phyloP scores from a whole-genome alignment of 2,888 invertebrate species.

The Pristionchus exspectatus region DNA sequence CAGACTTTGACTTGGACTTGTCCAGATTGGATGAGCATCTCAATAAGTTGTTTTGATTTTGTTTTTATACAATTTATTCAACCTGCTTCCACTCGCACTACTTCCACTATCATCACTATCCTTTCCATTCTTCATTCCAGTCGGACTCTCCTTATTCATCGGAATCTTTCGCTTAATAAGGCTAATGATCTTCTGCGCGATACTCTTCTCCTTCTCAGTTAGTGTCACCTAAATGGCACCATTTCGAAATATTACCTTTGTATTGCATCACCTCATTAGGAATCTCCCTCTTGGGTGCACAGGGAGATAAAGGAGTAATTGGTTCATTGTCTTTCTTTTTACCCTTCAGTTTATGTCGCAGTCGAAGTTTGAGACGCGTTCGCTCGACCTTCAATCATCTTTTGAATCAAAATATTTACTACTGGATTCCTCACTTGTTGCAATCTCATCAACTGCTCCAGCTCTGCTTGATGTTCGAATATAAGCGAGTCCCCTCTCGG shows the following conservation, averaged over 20 bases:
- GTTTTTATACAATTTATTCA: neutral
- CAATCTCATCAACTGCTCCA: constrained; percentile 95
- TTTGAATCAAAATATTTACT: neutral
- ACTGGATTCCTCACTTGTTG: constrained; percentile 87
- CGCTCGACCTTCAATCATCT: constrained; percentile 84
- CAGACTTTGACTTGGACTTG: constrained; percentile 69
- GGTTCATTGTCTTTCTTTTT: constrained; percentile 69
- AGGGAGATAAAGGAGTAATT: constrained; percentile 39
- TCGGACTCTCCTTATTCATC: constrained; percentile 78
- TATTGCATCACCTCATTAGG: constrained; percentile 13
- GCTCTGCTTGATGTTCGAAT: constrained; percentile 99
- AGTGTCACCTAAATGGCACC: constrained; percentile 61
- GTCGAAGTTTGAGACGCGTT: constrained; percentile 91
- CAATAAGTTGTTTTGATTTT: neutral
- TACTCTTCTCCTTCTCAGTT: constrained; percentile 69
- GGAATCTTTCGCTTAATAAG: constrained; percentile 77
- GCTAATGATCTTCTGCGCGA: constrained; percentile 57
- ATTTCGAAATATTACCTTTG: neutral
- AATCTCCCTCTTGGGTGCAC: constrained; percentile 30
- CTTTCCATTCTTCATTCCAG: constrained; percentile 73
- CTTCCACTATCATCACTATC: constrained; percentile 72
- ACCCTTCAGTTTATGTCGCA: constrained; percentile 88
- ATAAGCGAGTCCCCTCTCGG: constrained; percentile 98
- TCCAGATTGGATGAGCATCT: constrained; percentile 56
- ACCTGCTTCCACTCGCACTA: constrained; percentile 63